A percentile compares a stretch with the other conserved stretches of the same genome.
phyloP scores from a whole-genome alignment of 1,140 invertebrate species.

The Bathynomus jamesi region DNA sequence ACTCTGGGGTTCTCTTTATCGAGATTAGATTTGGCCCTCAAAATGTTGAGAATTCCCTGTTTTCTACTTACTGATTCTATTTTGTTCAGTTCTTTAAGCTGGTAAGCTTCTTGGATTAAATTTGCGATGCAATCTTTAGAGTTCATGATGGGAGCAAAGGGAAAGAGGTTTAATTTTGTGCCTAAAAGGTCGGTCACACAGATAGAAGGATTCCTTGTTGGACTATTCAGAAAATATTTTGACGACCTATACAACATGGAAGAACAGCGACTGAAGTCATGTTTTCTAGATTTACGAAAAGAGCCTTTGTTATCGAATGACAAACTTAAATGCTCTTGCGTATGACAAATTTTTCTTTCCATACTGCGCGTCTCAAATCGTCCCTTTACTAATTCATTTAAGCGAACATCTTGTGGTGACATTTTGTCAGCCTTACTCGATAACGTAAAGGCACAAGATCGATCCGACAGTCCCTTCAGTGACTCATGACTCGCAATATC shows the following conservation, averaged over 20 bases:
- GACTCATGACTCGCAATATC: too few relatives aligned
- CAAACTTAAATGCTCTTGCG: not conserved
- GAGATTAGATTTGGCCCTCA: not conserved
- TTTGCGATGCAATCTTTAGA: not conserved
- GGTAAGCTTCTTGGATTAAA: not conserved
- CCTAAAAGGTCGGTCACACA: not conserved
- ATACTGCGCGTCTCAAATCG: not conserved
- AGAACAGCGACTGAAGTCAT: not conserved
- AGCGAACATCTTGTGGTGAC: too few relatives aligned
- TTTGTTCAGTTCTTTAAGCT: not conserved
- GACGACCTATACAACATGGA: not conserved
- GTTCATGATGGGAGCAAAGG: not conserved
- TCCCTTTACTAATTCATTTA: not conserved
- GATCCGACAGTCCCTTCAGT: too few relatives aligned
- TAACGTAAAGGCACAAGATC: too few relatives aligned
- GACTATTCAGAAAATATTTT: not conserved
- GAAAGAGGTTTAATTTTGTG: not conserved
- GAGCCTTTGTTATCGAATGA: not conserved
- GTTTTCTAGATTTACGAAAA: not conserved
- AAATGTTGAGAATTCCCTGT: not conserved
- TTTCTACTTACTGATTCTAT: not conserved
- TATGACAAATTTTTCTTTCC: not conserved
- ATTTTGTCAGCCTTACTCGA: too few relatives aligned
- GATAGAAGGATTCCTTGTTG: not conserved
- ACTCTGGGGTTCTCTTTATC: not conserved